Conservation (phyloP, 2,888 invertebrate genomes). For the Eristalis tenax region DNA sequence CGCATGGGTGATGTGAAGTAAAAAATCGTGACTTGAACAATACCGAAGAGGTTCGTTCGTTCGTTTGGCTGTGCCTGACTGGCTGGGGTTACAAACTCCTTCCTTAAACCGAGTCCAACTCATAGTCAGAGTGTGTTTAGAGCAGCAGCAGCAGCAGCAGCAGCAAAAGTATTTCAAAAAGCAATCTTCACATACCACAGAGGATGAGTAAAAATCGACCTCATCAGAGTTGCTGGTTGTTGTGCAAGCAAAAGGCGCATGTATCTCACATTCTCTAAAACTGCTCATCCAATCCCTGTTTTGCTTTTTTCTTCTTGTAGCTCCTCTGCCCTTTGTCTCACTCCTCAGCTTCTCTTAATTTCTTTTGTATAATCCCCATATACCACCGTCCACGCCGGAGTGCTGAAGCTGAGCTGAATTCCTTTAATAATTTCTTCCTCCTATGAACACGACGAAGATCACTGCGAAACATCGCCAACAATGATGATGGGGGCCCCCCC, state of each 20-base stretch:
- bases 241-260: constrained; percentile 60
- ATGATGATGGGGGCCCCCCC: neutral
- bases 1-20: constrained; percentile 65
- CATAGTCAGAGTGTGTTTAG: constrained; percentile 66
- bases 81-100: constrained; percentile 44
- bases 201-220: constrained; percentile 62
- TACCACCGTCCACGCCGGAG: constrained; percentile 36
- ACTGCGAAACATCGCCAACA: constrained; percentile 1
- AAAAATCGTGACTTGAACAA: constrained; percentile 80
- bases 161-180: constrained; percentile 62
- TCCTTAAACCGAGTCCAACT: constrained; percentile 63
- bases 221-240: constrained; percentile 53
- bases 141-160: constrained; percentile 16
- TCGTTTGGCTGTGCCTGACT: constrained; percentile 70
- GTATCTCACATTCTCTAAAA: constrained; percentile 65
- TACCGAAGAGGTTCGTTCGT: constrained; percentile 77
- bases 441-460: constrained; percentile 30
- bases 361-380: constrained; percentile 56
- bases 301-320: neutral
- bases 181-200: constrained; percentile 68
- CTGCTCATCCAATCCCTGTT: neutral
- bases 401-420: constrained; percentile 46
- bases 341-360: constrained; percentile 30
- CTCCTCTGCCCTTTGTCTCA: neutral
- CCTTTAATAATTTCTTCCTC: constrained; percentile 67